A percentile compares a stretch with the other conserved stretches of the same genome.
These are phyloP conservation scores for Actias luna DNA, from an alignment of 2,888 invertebrate genomes.

Conservation along the genomic window DNA sequence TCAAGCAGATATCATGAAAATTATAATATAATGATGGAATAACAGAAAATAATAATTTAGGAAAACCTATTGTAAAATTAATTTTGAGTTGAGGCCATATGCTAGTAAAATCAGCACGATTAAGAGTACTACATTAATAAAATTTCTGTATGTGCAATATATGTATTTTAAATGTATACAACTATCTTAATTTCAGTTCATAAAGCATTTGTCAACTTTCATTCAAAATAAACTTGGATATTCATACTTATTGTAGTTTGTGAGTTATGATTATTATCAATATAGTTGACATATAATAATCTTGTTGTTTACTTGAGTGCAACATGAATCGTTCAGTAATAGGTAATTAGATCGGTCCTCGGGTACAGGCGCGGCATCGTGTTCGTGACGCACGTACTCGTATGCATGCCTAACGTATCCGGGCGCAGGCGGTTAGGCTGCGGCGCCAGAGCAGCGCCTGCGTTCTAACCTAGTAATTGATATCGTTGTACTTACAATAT, in stretches of 20 bases:
- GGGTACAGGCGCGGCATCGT: constrained; percentile 2
- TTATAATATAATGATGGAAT: too few relatives aligned
- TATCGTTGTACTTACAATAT: constrained; percentile 5
- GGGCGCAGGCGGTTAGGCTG: neutral
- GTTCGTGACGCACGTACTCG: constrained; percentile 9
- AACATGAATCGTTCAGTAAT: constrained; percentile 6
- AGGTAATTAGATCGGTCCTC: constrained; percentile 3
- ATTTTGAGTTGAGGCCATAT: too few relatives aligned
- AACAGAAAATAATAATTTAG: too few relatives aligned
- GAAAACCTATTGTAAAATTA: too few relatives aligned
- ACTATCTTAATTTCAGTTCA: neutral
- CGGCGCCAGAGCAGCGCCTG: neutral
- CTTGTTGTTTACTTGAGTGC: constrained; percentile 23
- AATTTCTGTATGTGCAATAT: neutral
- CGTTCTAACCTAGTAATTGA: constrained; percentile 9
- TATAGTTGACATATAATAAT: constrained; percentile 12
- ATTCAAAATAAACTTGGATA: neutral
- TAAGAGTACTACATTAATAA: neutral
- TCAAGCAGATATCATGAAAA: neutral
- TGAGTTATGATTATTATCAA: neutral
- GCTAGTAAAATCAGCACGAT: too few relatives aligned
- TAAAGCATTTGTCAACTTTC: neutral
- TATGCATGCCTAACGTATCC: constrained; percentile 11
- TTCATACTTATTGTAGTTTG: neutral
- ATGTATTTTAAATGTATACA: neutral